phyloP scores from a whole-genome alignment of 2,888 invertebrate species.

The Mythimna loreyi region DNA sequence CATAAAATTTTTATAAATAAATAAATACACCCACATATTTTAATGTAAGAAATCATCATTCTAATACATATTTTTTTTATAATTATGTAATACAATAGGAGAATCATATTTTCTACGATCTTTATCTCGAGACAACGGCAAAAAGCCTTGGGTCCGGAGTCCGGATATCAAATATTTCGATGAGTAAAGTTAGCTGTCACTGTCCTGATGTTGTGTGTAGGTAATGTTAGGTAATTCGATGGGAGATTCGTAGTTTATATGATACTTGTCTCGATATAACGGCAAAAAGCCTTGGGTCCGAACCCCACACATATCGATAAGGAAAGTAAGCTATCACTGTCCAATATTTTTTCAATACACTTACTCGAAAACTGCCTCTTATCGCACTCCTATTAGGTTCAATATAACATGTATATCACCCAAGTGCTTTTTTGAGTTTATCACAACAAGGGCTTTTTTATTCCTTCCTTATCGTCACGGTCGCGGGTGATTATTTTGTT shows the following conservation, averaged over 20 bases:
- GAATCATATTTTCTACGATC: conserved; percentile 5
- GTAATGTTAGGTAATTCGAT: neutral
- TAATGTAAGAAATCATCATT: no score
- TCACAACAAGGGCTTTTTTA: no score
- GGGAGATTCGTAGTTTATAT: conserved; percentile 4
- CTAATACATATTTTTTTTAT: conserved; percentile 43
- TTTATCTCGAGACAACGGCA: conserved; percentile 8
- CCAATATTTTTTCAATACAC: no score
- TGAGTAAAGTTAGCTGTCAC: conserved; percentile 14
- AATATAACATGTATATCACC: no score
- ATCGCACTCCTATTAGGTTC: no score
- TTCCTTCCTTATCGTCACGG: no score
- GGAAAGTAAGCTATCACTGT: conserved; percentile 29
- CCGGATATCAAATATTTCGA: conserved; percentile 11
- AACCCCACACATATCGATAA: conserved; percentile 18
- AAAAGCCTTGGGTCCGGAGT: conserved; percentile 14
- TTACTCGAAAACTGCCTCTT: no score
- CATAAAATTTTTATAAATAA: no score
- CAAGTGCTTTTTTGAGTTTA: no score
- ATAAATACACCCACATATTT: no score
- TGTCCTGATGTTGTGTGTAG: conserved; percentile 35
- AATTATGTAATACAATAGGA: neutral
- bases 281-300: conserved; percentile 10
- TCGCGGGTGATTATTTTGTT: no score
- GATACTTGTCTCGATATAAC: conserved; percentile 13